Evolutionary conservation across 2,888 invertebrate genomes (phyloP), one percentile per base, ranked within the genome.

Genomic region (Eudasyphora cyanicolor): DNA sequence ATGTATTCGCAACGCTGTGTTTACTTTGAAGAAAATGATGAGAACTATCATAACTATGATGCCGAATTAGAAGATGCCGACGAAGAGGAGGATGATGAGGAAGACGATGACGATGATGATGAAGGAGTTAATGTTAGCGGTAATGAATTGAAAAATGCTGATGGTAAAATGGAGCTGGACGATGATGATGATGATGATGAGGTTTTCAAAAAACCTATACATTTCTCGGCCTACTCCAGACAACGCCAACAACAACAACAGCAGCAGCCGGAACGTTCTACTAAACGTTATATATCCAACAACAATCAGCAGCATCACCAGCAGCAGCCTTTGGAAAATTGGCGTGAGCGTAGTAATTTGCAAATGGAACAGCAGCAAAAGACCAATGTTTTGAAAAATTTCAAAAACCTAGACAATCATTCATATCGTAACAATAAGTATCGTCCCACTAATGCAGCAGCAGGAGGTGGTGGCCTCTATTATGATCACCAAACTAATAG

Each of bases 271-370:
- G 45, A 67, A 19, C 76, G 49, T 67, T 67, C 24, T 78, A 77
- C 10, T 29, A 60, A 67, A 19, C 76, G 49, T 67, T 67, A 32
- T 78, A 77, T 35, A 29, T 27, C 71, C 49, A 38, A 38, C 60
- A 69, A 38, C 24, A 69, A 69, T 79, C 76, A 73, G 17, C 79
- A 82, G 45, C 76, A 81, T 32, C 73, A 78, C 67, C 35, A 77
- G 10, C 69, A 75, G 27, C 86, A 81, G 17, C 86, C 87, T 5
- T 85, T 87, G 35, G 91, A 91, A 79, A 91, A 91, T 81, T 91
- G 91, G 91, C 92, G 91, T 79, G 88, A 89, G 84, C 90, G 90
- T 76, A 73, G 79, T 35, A 17, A 69, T 35, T 7, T 70, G 45
- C 29, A 70, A 42, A 49, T 57, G 54, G 35, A 57, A 5, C 54